Conservation (phyloP, 2,888 invertebrate species). For the Scaptomyza caliginosa region DNA sequence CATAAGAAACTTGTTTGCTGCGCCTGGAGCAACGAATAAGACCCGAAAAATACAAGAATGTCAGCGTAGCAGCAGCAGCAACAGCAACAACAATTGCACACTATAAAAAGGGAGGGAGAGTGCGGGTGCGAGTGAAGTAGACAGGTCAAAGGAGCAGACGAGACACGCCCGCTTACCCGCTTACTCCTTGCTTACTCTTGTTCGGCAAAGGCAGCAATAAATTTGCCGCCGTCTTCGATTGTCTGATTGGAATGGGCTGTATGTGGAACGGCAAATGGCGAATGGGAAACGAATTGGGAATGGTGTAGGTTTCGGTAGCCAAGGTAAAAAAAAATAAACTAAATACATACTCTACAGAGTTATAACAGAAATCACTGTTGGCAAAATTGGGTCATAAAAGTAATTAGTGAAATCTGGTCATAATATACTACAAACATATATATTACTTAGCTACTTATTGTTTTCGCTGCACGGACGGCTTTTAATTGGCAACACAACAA, state of each 20-base stretch:
- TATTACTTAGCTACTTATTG: slow-evolving; percentile 9
- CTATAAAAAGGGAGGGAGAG: not conserved
- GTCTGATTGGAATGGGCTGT: slow-evolving; percentile 36
- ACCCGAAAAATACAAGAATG: slow-evolving; percentile 42
- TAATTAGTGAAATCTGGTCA: slow-evolving; percentile 70
- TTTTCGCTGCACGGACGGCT: slow-evolving; percentile 34
- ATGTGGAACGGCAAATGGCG: slow-evolving; percentile 28
- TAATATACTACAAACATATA: slow-evolving; percentile 24
- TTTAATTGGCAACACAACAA: slow-evolving; percentile 58
- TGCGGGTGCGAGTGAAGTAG: slow-evolving; percentile 40
- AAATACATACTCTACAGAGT: slow-evolving; percentile 35
- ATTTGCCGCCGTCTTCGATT: slow-evolving; percentile 61
- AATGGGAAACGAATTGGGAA: slow-evolving; percentile 29
- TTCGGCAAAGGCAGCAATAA: slow-evolving; percentile 56
- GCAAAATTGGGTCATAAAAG: slow-evolving; percentile 79
- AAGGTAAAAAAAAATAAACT: slow-evolving; percentile 46
- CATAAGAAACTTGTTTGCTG: slow-evolving; percentile 74
- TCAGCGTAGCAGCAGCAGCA: slow-evolving; percentile 33
- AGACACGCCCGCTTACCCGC: slow-evolving; percentile 6
- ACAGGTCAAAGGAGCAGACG: slow-evolving; percentile 75
- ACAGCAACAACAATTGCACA: slow-evolving; percentile 21
- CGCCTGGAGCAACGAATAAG: slow-evolving; percentile 58
- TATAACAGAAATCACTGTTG: slow-evolving; percentile 51
- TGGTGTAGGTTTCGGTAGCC: slow-evolving; percentile 8
- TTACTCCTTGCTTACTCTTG: not conserved